Evolutionary conservation across 2,888 invertebrate genomes (phyloP).

Genomic region (Hartigia nigra): DNA sequence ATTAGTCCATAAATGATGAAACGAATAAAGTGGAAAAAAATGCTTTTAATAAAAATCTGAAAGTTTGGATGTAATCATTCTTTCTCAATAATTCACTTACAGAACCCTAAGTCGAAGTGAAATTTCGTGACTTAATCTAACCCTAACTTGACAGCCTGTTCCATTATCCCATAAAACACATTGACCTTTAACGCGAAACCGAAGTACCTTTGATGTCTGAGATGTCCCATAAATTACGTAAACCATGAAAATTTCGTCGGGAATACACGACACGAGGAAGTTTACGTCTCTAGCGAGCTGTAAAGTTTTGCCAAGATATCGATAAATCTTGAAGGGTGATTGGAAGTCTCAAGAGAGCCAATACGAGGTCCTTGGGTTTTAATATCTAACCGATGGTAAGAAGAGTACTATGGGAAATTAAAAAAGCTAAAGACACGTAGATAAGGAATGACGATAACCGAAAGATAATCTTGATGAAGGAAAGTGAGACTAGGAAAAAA

Average conservation of each 20-base stretch:
- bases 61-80: background rate
- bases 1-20: background rate
- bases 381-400: background rate
- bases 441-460: background rate
- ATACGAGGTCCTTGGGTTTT: background rate
- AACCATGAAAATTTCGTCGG: background rate
- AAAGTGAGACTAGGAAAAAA: background rate
- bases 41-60: background rate
- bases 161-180: background rate
- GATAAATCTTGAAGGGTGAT: background rate
- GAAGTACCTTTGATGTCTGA: background rate
- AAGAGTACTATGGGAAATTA: background rate
- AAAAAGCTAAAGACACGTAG: background rate
- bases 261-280: background rate
- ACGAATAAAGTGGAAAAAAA: background rate
- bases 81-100: background rate
- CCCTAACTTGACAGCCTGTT: background rate
- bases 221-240: background rate
- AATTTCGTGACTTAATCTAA: background rate
- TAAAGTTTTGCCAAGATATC: background rate
- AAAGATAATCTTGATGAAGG: background rate
- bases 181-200: background rate
- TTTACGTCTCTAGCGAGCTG: background rate
- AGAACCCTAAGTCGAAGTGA: background rate
- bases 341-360: background rate